A percentile compares a stretch with the other conserved stretches of the same genome.
Evolutionary conservation across 2,113 vertebrate species (phyloP).

Genomic region (human (Homo sapiens)): GRCh38 chr12:77107001-77107500

Average conservation of each 20-base stretch:
- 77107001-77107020: no score
- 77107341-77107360: background rate
- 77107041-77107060: no score
- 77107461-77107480: background rate
- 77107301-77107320: background rate
- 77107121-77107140: no score
- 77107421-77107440: background rate
- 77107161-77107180: no score
- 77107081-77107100: no score
- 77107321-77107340: background rate
- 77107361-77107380: background rate
- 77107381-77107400: background rate
- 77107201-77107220: no score
- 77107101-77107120: no score
- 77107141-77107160: no score
- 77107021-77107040: no score
- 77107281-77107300: background rate
- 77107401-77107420: background rate
- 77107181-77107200: no score
- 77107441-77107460: background rate
- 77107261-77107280: background rate
- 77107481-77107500: background rate
- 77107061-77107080: no score
- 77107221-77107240: background rate
- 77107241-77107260: background rate